Evolutionary conservation across 2,797 vertebrate genomes (phyloP).

Genomic region (Microchirus variegatus): DNA sequence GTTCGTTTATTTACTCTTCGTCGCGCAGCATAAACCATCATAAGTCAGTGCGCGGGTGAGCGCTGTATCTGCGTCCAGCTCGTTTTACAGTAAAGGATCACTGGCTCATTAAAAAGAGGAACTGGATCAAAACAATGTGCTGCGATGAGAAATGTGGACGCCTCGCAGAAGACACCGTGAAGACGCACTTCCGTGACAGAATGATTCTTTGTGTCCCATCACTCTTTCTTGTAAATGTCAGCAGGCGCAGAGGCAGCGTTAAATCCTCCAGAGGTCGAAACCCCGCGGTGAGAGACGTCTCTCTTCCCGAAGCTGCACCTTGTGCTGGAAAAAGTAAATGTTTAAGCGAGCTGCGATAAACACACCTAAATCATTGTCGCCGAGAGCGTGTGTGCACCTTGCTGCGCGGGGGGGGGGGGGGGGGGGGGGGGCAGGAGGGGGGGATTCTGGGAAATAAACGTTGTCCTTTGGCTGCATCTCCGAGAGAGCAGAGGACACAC

Average conservation of each 20-base stretch:
- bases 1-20: constrained; percentile 58
- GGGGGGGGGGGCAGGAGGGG: constrained; percentile 54
- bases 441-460: constrained; percentile 67
- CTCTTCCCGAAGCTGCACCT: constrained; percentile 70
- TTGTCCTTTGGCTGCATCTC: constrained; percentile 51
- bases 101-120: constrained; percentile 67
- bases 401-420: constrained; percentile 55
- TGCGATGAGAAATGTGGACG: constrained; percentile 43
- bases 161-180: constrained; percentile 13
- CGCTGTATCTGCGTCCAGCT: constrained; percentile 59
- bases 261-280: constrained; percentile 57
- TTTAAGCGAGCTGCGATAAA: constrained; percentile 76
- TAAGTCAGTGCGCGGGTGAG: constrained; percentile 45
- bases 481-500: neutral
- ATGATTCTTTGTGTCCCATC: constrained; percentile 40
- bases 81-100: constrained; percentile 63
- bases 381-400: constrained; percentile 49
- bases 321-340: constrained; percentile 77
- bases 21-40: constrained; percentile 50
- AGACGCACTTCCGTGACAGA: constrained; percentile 22
- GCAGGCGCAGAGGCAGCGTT: constrained; percentile 30
- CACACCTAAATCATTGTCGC: constrained; percentile 72
- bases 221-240: constrained; percentile 67
- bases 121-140: constrained; percentile 66
- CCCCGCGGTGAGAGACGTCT: constrained; percentile 56